Base-by-base conservation (phyloP, 2,797 vertebrate genomes). In the Karalla daura region DNA sequence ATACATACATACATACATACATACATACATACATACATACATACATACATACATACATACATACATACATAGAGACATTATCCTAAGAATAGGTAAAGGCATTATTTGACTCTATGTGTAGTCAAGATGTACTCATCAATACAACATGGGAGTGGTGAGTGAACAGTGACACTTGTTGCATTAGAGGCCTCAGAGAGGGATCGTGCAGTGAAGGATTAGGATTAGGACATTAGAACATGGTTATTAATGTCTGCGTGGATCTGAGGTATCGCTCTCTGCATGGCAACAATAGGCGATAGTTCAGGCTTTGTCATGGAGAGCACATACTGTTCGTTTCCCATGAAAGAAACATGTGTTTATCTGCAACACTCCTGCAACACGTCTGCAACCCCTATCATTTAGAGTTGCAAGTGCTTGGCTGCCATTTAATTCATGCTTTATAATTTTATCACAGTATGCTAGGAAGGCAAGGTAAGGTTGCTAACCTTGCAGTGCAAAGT, bases 151-250 rank as follows among this genome's bases (percentile, higher is more conserved):
- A 23, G 27, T 10, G 3, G 8, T 18, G 43, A 43, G 20, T 23
- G 33, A 60, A 49, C 61, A 8, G 15, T 28, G 41, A 33, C 45
- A 59, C 63, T 39, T 50, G 70, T 37, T 0, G 20, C 73, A 40
- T 74, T 64, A 49, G 65, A 58, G 56, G 44, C 56, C 43, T 58
- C 49, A 39, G 63, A 65, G 72, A 70, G 68, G 68, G 63, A 87
- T 82, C 56, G 64, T 21, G 20, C 56, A 59, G 63, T 74, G 36
- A 84, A 74, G 84, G 73, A 83, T 81, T 86, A 81, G 76, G 82
- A 89, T 85, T 81, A 83, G 53, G 59, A 78, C 74, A 78, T 78
- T 74, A 72, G 54, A 81, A 75, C 69, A 63, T 47, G 62, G 64
- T 84, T 76, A 84, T 80, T 72, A 69, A 74, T 71, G 78, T 78